Conservation (phyloP, 2,888 invertebrate genomes). For the Lasioglossum vierecki region DNA sequence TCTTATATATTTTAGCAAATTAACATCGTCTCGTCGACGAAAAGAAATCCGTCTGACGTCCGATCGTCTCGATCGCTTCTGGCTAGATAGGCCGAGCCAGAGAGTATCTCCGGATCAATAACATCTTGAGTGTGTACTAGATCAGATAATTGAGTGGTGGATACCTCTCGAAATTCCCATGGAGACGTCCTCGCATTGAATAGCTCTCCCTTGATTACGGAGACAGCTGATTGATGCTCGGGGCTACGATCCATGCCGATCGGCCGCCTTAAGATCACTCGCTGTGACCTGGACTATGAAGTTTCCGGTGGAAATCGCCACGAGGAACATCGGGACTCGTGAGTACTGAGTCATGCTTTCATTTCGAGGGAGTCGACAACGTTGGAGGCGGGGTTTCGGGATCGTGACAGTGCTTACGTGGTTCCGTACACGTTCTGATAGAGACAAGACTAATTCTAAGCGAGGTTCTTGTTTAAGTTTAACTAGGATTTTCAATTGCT, state of each 20-base stretch:
- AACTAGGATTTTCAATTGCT: not conserved
- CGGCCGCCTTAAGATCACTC: conserved; percentile 68
- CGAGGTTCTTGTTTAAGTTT: no score
- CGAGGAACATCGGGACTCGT: conserved; percentile 30
- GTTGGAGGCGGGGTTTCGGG: not conserved
- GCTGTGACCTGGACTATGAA: conserved; percentile 71
- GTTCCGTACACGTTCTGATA: not conserved
- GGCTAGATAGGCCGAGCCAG: conserved; percentile 18
- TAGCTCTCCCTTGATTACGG: conserved; percentile 70
- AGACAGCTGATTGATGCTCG: conserved; percentile 74
- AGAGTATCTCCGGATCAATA: conserved; percentile 62
- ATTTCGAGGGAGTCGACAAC: not conserved
- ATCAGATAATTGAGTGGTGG: conserved; percentile 72
- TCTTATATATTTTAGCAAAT: not conserved
- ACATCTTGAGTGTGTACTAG: conserved; percentile 64
- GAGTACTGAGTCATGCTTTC: conserved; percentile 9
- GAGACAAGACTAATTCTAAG: no score
- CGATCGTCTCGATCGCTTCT: conserved; percentile 34
- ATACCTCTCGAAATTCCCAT: conserved; percentile 76
- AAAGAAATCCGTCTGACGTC: not conserved
- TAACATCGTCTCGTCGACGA: not conserved
- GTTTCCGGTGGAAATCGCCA: conserved; percentile 60
- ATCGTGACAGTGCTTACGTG: not conserved
- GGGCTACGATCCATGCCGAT: conserved; percentile 59
- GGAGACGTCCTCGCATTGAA: conserved; percentile 73